phyloP scores from a whole-genome alignment of 2,113 vertebrate genomes.

The Cavia porcellus region DNA sequence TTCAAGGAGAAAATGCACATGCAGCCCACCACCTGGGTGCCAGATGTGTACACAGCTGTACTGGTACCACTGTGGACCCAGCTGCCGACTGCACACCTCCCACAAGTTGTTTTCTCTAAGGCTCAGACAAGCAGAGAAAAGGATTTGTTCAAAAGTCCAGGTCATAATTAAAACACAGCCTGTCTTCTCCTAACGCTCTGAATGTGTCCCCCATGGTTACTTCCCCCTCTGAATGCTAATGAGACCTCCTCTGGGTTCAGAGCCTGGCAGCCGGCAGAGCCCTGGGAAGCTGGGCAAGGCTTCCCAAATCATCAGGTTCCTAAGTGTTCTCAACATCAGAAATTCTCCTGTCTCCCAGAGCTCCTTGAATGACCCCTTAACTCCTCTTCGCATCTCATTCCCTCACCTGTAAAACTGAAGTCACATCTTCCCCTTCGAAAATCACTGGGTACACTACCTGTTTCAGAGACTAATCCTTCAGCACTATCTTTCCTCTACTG shows the following conservation, averaged over 20 bases:
- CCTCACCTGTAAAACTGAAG: neutral
- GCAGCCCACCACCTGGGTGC: slow-evolving; percentile 50
- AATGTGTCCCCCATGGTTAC: slow-evolving; percentile 3
- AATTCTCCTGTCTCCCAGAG: neutral
- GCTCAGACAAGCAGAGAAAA: slow-evolving; percentile 52
- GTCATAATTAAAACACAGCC: slow-evolving; percentile 78
- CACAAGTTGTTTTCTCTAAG: slow-evolving; percentile 49
- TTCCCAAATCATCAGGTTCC: neutral
- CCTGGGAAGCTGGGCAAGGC: neutral
- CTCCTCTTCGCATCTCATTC: neutral
- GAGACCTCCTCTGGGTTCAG: slow-evolving; percentile 20
- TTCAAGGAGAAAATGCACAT: neutral
- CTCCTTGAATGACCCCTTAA: neutral
- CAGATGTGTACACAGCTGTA: slow-evolving; percentile 73
- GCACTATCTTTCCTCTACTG: neutral
- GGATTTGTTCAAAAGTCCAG: slow-evolving; percentile 76
- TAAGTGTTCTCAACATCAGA: neutral
- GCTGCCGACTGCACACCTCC: slow-evolving; percentile 54
- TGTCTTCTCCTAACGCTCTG: slow-evolving; percentile 63
- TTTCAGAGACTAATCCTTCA: neutral
- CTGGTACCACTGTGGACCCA: slow-evolving; percentile 39
- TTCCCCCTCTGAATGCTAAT: slow-evolving; percentile 62
- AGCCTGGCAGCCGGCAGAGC: slow-evolving; percentile 29
- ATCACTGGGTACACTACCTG: fast-evolving
- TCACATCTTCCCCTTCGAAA: neutral